Conservation (phyloP, 2,113 vertebrate genomes). For the Brevimyrus niger region DNA sequence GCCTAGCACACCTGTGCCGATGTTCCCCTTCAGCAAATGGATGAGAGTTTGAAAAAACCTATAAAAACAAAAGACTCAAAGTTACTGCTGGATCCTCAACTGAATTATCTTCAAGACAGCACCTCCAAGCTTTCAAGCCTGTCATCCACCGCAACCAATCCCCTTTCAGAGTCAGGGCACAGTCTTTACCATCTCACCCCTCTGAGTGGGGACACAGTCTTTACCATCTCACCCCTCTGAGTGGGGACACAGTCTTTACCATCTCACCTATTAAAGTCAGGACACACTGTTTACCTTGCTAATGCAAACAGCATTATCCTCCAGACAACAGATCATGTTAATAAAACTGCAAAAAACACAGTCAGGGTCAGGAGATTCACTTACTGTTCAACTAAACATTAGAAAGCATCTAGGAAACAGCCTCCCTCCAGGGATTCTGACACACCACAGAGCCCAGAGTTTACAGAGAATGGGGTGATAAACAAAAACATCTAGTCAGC, state of each 20-base stretch:
- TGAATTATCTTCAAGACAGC: not conserved
- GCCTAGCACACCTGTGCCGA: slow-evolving; percentile 77
- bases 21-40: slow-evolving; percentile 81
- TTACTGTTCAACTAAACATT: not conserved
- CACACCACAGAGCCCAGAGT: not conserved
- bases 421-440: not conserved
- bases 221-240: not conserved
- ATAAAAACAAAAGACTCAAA: slow-evolving; percentile 13
- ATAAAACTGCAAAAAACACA: not conserved
- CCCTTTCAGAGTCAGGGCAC: not conserved
- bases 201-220: not conserved
- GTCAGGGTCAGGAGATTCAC: not conserved
- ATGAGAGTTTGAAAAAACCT: slow-evolving; percentile 76
- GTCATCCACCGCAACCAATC: not conserved
- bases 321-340: not conserved
- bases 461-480: not conserved
- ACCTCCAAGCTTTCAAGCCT: not conserved
- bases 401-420: not conserved
- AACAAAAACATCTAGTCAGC: not conserved
- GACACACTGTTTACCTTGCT: not conserved
- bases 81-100: not conserved
- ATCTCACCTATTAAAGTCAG: not conserved
- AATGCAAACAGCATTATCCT: not conserved
- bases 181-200: not conserved
- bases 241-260: not conserved